These are phyloP conservation scores for Trialeurodes vaporariorum DNA, from an alignment of 1,140 invertebrate genomes.

Conservation along the genomic window DNA sequence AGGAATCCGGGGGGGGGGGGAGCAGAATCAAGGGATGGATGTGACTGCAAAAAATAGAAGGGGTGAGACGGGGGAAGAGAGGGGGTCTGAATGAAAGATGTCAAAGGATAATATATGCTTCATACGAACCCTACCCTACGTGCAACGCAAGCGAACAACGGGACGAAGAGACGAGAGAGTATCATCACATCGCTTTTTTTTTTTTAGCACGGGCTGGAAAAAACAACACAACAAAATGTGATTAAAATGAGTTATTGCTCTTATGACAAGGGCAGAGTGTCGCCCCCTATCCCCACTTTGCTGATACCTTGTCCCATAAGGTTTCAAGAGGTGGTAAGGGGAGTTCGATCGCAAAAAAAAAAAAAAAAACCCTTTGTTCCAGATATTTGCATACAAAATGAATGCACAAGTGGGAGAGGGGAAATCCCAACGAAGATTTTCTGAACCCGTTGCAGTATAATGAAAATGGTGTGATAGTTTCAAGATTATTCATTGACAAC, in stretches of 20 bases:
- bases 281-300: too few species aligned
- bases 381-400: background rate
- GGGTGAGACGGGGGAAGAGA: background rate
- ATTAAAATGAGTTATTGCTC: background rate
- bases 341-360: too few species aligned
- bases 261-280: background rate
- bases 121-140: background rate
- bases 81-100: background rate
- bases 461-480: background rate
- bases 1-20: too few species aligned
- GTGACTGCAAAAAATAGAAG: background rate
- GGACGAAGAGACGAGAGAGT: background rate
- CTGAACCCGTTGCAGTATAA: background rate
- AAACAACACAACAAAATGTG: background rate
- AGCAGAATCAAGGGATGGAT: too few species aligned
- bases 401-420: too few species aligned
- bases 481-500: background rate
- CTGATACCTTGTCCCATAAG: too few species aligned
- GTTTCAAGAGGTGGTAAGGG: too few species aligned
- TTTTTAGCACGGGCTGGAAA: background rate
- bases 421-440: too few species aligned
- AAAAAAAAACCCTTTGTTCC: background rate
- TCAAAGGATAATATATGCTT: conserved; percentile 1
- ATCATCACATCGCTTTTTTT: background rate
- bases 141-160: background rate